These are phyloP conservation scores for Melanostoma scalare DNA, from an alignment of 2,888 invertebrate genomes.

Conservation along the genomic window DNA sequence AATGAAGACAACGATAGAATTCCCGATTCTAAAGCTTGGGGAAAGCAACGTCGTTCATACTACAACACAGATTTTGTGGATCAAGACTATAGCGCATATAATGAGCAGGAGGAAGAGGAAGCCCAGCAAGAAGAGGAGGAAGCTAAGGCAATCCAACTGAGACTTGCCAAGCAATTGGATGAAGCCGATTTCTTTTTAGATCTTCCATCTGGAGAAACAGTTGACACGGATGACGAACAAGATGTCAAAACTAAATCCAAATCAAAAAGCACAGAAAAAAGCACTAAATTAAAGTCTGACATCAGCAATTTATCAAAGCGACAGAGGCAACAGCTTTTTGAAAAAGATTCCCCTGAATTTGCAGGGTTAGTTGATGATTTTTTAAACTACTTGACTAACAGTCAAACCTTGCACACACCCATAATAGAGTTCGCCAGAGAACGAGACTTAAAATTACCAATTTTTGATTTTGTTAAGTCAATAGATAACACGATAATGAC, in stretches of 20 bases:
- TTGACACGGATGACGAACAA: conserved; percentile 80
- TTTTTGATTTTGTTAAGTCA: conserved; percentile 87
- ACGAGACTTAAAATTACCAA: conserved; percentile 86
- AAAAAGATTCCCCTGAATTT: conserved; percentile 95
- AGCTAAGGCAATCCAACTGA: conserved; percentile 90
- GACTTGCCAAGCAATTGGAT: conserved; percentile 89
- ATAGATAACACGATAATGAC: conserved; percentile 88
- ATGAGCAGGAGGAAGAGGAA: conserved; percentile 85
- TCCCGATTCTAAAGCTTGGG: conserved; percentile 94
- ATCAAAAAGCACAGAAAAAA: conserved; percentile 19
- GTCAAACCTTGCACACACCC: conserved; percentile 86
- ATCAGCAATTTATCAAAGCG: conserved; percentile 88
- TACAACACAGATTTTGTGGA: conserved; percentile 95
- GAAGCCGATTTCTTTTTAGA: conserved; percentile 90
- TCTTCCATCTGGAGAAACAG: conserved; percentile 20
- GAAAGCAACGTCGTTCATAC: conserved; percentile 89
- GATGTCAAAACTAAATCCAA: conserved; percentile 1
- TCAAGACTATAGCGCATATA: conserved; percentile 86
- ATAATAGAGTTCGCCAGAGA: conserved; percentile 85
- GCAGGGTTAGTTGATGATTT: conserved; percentile 90
- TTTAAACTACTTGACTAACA: conserved; percentile 87
- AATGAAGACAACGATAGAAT: conserved; percentile 87
- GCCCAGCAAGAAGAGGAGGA: conserved; percentile 93
- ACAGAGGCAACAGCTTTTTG: conserved; percentile 89
- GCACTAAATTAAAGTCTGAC: conserved; percentile 87